Evolutionary conservation across 2,888 invertebrate genomes (phyloP), one percentile per base, ranked within the genome.

Genomic region (Xestia rhomboidea): DNA sequence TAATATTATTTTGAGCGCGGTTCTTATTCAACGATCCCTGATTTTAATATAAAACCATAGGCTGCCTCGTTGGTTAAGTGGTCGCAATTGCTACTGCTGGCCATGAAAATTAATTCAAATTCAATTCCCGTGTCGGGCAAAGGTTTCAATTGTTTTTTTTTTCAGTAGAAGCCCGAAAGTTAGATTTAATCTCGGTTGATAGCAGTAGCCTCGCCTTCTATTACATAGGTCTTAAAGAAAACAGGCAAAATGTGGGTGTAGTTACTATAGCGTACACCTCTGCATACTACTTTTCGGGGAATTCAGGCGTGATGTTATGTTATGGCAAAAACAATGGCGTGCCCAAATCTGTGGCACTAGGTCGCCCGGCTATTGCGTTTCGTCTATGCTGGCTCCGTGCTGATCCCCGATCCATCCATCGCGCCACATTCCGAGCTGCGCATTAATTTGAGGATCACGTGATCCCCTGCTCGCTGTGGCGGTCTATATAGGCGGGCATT

Each of bases 391-490:
- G 27, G 34, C 38, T 46, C 21, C 8, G n/a, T 51, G 24, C 24
- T 49, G 49, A 60, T 73, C 81, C 27, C 18, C 21, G 21, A 73
- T 44, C 41, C 49, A 62, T 67, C 66, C 27, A 67, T 6, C 41
- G 66, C 21, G 30, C n/a, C n/a, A 34, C 18, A 44, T 30, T 46
- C 41, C 73, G 30, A 74, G 51, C 67, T 38, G 51, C 49, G 44
- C 44, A 67, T 81, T 62, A 30, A 63, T 80, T 41, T 21, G 44
- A 41, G 51, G 67, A 73, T 68, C 44, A 63, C 82, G n/a, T 41
- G 54, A 63, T 54, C 8, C 27, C 27, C 30, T 27, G 15, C n/a
- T 60, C 73, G 10, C n/a, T 30, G 38, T 44, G 34, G 54, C n/a
- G 57, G 18, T 49, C 41, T 51, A 18, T 44, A 44, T 6, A 3